Evolutionary conservation across 2,113 vertebrate genomes (phyloP).

Genomic region (Calyptomena viridis): DNA sequence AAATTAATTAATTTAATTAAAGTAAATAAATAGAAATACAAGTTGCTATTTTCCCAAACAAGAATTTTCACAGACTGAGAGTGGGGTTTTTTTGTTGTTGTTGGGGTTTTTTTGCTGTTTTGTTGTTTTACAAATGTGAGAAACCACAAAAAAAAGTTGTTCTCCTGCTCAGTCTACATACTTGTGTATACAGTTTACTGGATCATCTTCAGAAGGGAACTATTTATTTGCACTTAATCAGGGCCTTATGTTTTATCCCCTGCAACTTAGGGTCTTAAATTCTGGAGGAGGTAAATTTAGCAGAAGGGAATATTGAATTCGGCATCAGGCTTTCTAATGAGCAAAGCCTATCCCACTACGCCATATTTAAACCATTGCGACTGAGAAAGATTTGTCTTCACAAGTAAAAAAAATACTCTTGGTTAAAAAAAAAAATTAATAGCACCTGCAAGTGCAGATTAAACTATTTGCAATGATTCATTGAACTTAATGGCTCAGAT

Average conservation of each 20-base stretch:
- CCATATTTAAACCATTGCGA: slow-evolving; percentile 30
- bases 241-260: slow-evolving; percentile 71
- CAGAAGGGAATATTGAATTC: slow-evolving; percentile 55
- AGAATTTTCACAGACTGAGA: background rate
- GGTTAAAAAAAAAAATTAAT: background rate
- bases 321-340: slow-evolving; percentile 51
- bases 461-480: slow-evolving; percentile 3
- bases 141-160: slow-evolving; percentile 7
- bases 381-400: background rate
- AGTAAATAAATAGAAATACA: slow-evolving; percentile 27
- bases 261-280: slow-evolving; percentile 46
- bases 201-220: slow-evolving; percentile 40
- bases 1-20: slow-evolving; percentile 48
- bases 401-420: background rate
- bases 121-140: background rate
- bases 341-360: slow-evolving; percentile 28
- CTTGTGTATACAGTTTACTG: slow-evolving; percentile 21
- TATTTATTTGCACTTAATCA: slow-evolving; percentile 73
- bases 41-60: background rate
- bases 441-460: slow-evolving; percentile 20
- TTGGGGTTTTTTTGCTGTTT: background rate
- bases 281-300: slow-evolving; percentile 61
- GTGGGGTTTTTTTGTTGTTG: background rate
- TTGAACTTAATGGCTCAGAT: slow-evolving; percentile 22
- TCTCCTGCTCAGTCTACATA: background rate